Conservation (phyloP, 2,888 invertebrate species). For the Philereme vetulata region DNA sequence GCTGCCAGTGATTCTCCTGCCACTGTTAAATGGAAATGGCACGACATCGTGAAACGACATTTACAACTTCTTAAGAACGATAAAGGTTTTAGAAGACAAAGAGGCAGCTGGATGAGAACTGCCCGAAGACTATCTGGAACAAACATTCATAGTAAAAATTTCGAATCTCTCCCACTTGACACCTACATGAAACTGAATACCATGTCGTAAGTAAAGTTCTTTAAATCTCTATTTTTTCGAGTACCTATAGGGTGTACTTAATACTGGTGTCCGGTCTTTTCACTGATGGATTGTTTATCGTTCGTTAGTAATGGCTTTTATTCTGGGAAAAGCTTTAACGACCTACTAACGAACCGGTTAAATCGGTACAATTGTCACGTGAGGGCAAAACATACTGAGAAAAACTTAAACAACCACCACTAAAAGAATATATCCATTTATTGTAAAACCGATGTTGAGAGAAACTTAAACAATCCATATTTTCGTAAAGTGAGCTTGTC, state of each 20-base stretch:
- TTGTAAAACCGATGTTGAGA: background rate
- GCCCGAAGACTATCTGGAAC: conserved; percentile 73
- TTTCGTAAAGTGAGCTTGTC: background rate
- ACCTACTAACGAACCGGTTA: conserved; percentile 21
- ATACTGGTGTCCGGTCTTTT: conserved; percentile 9
- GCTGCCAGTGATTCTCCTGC: conserved; percentile 80
- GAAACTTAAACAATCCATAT: conserved; percentile 7
- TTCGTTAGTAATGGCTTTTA: conserved; percentile 10
- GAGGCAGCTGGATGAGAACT: conserved; percentile 78
- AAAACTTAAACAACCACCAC: conserved; percentile 3
- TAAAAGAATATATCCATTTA: background rate
- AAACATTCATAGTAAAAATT: conserved; percentile 60
- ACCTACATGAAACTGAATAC: conserved; percentile 76
- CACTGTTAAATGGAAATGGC: conserved; percentile 81
- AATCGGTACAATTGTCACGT: conserved; percentile 19
- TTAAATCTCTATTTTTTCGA: conserved; percentile 3
- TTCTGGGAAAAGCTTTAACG: conserved; percentile 16
- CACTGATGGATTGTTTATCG: conserved; percentile 11
- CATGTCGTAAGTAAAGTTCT: conserved; percentile 72
- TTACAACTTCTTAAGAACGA: conserved; percentile 76
- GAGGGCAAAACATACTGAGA: conserved; percentile 8
- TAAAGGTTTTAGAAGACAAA: conserved; percentile 75
- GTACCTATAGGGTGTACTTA: background rate
- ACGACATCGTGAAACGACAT: conserved; percentile 79
- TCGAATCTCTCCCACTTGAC: conserved; percentile 64